Conservation (phyloP, 2,888 invertebrate genomes). For the Biston stratarius region DNA sequence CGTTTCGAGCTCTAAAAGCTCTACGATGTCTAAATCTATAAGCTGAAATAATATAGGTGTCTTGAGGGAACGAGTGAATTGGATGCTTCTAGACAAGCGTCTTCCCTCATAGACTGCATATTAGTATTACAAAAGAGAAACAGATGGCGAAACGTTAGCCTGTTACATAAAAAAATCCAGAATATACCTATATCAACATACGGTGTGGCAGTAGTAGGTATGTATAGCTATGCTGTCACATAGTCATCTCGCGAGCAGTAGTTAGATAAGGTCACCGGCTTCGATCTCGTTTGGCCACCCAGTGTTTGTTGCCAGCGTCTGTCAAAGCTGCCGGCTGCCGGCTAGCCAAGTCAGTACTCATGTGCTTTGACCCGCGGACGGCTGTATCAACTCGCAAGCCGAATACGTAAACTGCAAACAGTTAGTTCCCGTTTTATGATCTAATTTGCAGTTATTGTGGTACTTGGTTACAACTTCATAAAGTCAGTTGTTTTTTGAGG, state of each 20-base stretch:
- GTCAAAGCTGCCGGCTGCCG: slow-evolving; percentile 34
- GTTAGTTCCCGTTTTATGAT: slow-evolving; percentile 2
- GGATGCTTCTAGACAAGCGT: not conserved
- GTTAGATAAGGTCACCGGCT: slow-evolving; percentile 61
- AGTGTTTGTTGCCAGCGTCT: slow-evolving; percentile 56
- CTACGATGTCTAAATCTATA: too few relatives aligned
- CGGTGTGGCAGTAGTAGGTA: not conserved
- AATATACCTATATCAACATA: too few relatives aligned
- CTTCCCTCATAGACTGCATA: not conserved
- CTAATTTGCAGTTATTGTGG: slow-evolving; percentile 11
- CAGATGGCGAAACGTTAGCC: too few relatives aligned
- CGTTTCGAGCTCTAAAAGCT: too few relatives aligned
- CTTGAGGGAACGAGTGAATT: not conserved
- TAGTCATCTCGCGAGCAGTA: slow-evolving; percentile 51
- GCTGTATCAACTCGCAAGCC: slow-evolving; percentile 53
- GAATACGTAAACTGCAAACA: slow-evolving; percentile 17
- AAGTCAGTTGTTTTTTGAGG: not conserved
- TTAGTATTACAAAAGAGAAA: not conserved
- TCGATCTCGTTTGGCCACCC: slow-evolving; percentile 29
- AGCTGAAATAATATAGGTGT: not conserved
- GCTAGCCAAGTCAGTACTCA: slow-evolving; percentile 56
- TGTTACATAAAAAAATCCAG: too few relatives aligned
- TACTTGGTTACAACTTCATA: not conserved
- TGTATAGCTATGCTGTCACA: not conserved
- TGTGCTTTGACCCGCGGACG: slow-evolving; percentile 77